Evolutionary conservation across 2,888 invertebrate genomes (phyloP).

Genomic region (Chrysotoxum bicinctum): DNA sequence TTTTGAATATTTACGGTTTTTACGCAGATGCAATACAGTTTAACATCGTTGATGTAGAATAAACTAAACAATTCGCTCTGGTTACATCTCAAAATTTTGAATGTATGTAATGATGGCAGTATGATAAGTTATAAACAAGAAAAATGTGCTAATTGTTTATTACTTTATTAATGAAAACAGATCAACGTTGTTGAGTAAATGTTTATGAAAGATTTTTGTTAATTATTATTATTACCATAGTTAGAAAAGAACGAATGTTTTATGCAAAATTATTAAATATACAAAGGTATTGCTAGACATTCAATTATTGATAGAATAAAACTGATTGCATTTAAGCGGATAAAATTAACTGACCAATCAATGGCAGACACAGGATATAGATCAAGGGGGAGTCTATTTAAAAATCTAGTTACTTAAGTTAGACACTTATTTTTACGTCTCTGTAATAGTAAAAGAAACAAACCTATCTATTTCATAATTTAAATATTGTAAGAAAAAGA

Average conservation of each 20-base stretch:
- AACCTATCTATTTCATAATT: too few relatives aligned
- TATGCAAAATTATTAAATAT: neutral
- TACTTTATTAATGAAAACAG: conserved; percentile 8
- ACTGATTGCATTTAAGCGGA: too few relatives aligned
- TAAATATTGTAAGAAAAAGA: too few relatives aligned
- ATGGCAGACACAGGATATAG: too few relatives aligned
- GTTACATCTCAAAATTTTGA: conserved; percentile 11
- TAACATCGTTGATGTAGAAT: conserved; percentile 34
- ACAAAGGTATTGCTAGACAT: too few relatives aligned
- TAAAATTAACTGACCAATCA: too few relatives aligned
- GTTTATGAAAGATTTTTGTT: neutral
- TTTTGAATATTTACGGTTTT: conserved; percentile 50
- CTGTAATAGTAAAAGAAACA: too few relatives aligned
- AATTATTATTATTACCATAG: neutral
- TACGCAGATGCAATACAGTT: conserved; percentile 45
- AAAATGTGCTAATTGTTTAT: conserved; percentile 19
- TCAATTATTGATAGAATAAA: too few relatives aligned
- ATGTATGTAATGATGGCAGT: neutral
- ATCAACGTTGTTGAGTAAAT: neutral
- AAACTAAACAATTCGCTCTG: conserved; percentile 28
- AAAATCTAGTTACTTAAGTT: too few relatives aligned
- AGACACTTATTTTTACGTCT: too few relatives aligned
- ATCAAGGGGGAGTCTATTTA: too few relatives aligned
- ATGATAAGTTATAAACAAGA: conserved; percentile 50
- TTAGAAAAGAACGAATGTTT: neutral